phyloP scores from a whole-genome alignment of 2,888 invertebrate genomes.

The Epistrophella euchroma region DNA sequence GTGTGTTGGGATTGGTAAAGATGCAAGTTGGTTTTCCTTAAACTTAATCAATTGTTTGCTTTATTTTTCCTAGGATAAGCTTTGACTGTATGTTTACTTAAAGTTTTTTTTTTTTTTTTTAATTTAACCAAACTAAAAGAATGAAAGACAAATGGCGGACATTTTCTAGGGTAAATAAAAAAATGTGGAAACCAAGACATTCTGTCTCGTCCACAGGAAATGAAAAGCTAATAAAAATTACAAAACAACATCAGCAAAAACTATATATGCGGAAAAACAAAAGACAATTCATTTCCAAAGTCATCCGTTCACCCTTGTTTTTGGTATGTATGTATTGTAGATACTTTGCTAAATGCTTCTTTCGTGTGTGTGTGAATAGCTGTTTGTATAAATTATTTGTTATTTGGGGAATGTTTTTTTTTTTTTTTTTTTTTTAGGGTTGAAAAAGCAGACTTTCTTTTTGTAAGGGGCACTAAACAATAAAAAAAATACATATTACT shows the following conservation, averaged over 20 bases:
- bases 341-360: constrained; percentile 45
- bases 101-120: constrained; percentile 17
- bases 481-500: neutral
- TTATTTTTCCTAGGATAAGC: constrained; percentile 17
- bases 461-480: neutral
- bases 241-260: constrained; percentile 15
- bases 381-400: constrained; percentile 13
- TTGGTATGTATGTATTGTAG: constrained; percentile 4
- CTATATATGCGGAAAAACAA: neutral
- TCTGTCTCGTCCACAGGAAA: constrained; percentile 52
- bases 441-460: neutral
- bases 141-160: constrained; percentile 31
- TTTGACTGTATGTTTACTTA: constrained; percentile 46
- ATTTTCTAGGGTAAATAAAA: neutral
- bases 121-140: constrained; percentile 15
- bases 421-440: neutral
- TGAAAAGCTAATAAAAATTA: constrained; percentile 60
- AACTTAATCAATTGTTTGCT: constrained; percentile 69
- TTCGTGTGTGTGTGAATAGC: constrained; percentile 10
- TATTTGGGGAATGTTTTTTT: constrained; percentile 4
- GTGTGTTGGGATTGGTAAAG: constrained; percentile 16
- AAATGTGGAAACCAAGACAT: constrained; percentile 36
- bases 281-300: constrained; percentile 40
- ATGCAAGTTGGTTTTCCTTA: constrained; percentile 67
- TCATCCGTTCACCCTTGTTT: constrained; percentile 35